A percentile compares a stretch with the other conserved stretches of the same genome.
These are phyloP conservation scores for Pharmacophagus antenor DNA, from an alignment of 2,888 invertebrate species.

Conservation along the genomic window DNA sequence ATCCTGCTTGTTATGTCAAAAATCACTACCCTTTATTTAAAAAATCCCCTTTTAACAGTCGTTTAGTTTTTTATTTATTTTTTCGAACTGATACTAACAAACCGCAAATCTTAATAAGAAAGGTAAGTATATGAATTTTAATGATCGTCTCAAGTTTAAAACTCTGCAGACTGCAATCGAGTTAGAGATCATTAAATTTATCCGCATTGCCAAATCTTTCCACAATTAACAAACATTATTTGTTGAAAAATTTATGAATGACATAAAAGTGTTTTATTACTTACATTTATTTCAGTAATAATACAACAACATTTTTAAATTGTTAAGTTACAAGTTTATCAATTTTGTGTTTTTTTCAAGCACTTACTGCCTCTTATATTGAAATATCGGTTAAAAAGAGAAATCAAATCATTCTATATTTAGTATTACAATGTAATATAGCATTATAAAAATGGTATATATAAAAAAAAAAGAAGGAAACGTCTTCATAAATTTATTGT, in stretches of 20 bases:
- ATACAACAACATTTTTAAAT: background rate
- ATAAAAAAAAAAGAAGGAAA: too few species aligned
- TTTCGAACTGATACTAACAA: background rate
- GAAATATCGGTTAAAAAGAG: too few species aligned
- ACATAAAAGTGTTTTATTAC: too few species aligned
- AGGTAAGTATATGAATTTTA: constrained; percentile 14
- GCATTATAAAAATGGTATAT: too few species aligned
- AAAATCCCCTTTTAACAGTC: background rate
- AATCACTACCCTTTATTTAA: background rate
- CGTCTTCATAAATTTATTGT: too few species aligned
- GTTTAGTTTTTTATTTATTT: background rate
- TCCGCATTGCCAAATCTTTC: constrained; percentile 6
- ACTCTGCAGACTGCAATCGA: constrained; percentile 2
- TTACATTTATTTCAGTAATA: background rate
- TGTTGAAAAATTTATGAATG: background rate
- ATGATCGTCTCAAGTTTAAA: constrained; percentile 12
- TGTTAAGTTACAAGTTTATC: background rate
- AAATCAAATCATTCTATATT: too few species aligned
- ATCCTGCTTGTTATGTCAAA: background rate
- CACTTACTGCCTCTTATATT: background rate
- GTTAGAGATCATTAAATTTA: constrained; percentile 18
- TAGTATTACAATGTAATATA: too few species aligned
- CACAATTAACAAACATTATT: background rate
- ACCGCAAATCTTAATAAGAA: constrained; percentile 2
- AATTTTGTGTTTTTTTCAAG: background rate